Evolutionary conservation across 2,888 invertebrate species (phyloP), one percentile per base, ranked within the genome.

Genomic region (Standfussiana lucernea): DNA sequence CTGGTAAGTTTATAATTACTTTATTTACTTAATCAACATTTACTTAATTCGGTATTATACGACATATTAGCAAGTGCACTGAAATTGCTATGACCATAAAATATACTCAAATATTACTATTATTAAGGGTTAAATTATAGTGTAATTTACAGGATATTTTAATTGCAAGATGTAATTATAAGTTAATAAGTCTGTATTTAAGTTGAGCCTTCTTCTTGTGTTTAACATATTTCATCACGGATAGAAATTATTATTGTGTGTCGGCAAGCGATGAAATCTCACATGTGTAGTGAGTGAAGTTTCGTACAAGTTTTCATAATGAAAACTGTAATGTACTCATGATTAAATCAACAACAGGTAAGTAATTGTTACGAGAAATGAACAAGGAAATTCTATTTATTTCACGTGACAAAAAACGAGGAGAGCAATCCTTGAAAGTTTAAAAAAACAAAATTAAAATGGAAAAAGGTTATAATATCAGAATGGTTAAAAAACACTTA

Each of bases 1-100:
- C 75, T 68, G 89, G 89, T 87, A 45, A 85, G 87, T 75, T 61
- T 28, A 21, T 56, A 53, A 61, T 68, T 59, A 35, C 40, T 62
- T 70, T 50, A 64, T 47, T 56, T 40, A 62, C 18, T n/a, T 66
- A 7, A 40, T 53, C 35, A 61, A 35, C 24, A n/a, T 62, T 64
- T 53, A 70, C 24, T 50, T n/a, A 10, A 15, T 62, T 35, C 2
- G 0, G n/a, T 56, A 13, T 37, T 56, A 13, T 37, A 32, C 32
- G 18, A 15, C 32, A 45, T 64, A 50, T 40, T 42, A 11, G 11
- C 10, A 47, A 53, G 37, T 35, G 15, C 18, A 13, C 13, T 37
- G 0, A 66, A 72, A 70, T 61, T 32, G 62, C 47, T 32, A 4
- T 62, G 53, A 56, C 61, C 66, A 32, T 67, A 37, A 7, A 24